These are phyloP conservation scores for Neodontobutis hainanensis DNA, from an alignment of 2,113 vertebrate genomes.

Conservation along the genomic window DNA sequence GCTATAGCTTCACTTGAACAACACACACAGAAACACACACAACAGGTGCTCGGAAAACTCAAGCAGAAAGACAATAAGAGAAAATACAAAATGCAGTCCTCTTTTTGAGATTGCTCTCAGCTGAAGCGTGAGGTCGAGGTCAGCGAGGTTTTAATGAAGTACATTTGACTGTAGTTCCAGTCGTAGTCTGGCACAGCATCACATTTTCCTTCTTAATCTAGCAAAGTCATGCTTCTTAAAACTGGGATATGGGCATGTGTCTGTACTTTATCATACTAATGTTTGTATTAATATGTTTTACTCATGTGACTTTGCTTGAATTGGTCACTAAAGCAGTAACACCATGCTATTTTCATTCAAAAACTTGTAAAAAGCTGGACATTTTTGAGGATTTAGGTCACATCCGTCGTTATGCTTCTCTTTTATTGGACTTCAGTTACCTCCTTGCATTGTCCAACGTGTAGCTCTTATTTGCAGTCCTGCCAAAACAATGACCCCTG, in stretches of 20 bases:
- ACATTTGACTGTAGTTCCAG: too few species aligned
- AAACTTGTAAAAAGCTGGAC: slow-evolving; percentile 18
- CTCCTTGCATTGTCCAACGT: slow-evolving; percentile 53
- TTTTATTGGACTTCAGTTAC: slow-evolving; percentile 42
- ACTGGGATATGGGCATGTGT: too few species aligned
- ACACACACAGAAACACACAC: slow-evolving; percentile 29
- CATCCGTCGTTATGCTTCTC: slow-evolving; percentile 37
- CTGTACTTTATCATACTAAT: too few species aligned
- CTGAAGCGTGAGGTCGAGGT: background rate
- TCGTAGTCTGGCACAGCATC: too few species aligned
- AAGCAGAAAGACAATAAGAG: slow-evolving; percentile 7
- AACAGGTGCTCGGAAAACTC: slow-evolving; percentile 50
- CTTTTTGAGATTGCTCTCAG: background rate
- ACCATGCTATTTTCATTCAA: background rate
- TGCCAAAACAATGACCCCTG: slow-evolving; percentile 59
- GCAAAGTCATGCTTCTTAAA: too few species aligned
- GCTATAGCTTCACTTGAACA: slow-evolving; percentile 29
- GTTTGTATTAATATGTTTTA: too few species aligned
- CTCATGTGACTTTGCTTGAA: too few species aligned
- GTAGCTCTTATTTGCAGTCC: slow-evolving; percentile 53
- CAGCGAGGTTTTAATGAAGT: too few species aligned
- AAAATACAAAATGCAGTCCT: slow-evolving; percentile 5
- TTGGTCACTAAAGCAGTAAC: background rate
- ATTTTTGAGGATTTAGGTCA: slow-evolving; percentile 59
- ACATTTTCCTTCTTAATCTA: too few species aligned